Evolutionary conservation across 2,797 vertebrate species (phyloP).

Genomic region (Astyanax mexicanus): DNA sequence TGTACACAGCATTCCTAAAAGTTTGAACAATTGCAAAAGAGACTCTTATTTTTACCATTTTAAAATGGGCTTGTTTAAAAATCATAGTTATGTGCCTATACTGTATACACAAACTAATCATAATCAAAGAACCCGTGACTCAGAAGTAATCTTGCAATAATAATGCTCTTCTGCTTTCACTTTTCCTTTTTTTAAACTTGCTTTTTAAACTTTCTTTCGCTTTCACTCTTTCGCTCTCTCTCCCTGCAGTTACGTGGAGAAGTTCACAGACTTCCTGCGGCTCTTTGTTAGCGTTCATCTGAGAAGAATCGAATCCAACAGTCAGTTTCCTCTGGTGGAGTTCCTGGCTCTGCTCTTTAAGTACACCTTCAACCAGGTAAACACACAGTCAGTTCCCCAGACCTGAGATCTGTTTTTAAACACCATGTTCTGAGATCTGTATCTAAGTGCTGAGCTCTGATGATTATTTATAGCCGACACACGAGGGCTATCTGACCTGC

Average conservation of each 20-base stretch:
- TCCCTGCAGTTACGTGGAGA: slow-evolving; percentile 97
- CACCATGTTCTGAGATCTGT: background rate
- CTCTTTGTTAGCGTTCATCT: slow-evolving; percentile 98
- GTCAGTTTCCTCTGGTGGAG: slow-evolving; percentile 96
- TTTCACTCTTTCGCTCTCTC: slow-evolving; percentile 37
- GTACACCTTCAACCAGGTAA: slow-evolving; percentile 99
- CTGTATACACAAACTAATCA: slow-evolving; percentile 38
- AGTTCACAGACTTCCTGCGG: slow-evolving; percentile 97
- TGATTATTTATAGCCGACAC: slow-evolving; percentile 84
- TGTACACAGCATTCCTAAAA: too few species aligned
- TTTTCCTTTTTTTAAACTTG: background rate
- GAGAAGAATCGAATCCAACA: slow-evolving; percentile 94
- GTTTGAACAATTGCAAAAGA: too few species aligned
- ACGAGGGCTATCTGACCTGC: slow-evolving; percentile 98
- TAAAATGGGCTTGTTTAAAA: too few species aligned
- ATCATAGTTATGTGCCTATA: too few species aligned
- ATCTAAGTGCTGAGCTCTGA: background rate
- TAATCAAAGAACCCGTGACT: background rate
- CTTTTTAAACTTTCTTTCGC: slow-evolving; percentile 20
- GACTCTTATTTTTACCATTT: too few species aligned
- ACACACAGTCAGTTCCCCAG: background rate
- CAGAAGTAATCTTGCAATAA: background rate
- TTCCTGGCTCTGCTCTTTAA: slow-evolving; percentile 96
- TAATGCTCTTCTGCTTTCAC: background rate
- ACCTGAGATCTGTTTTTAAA: background rate